These are phyloP conservation scores for Tribolium freemani DNA, from an alignment of 2,888 invertebrate genomes.

Conservation along the genomic window DNA sequence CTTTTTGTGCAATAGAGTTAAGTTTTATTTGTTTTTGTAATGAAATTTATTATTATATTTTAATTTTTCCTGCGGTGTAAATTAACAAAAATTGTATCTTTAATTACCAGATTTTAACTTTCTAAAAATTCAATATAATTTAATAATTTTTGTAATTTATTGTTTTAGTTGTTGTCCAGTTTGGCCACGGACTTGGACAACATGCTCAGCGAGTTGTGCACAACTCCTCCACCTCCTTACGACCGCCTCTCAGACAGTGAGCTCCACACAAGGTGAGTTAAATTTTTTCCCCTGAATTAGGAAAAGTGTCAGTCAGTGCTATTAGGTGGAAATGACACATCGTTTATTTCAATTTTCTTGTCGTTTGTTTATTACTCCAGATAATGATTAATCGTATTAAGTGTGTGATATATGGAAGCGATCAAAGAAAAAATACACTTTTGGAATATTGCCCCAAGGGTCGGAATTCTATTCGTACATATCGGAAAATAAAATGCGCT, in stretches of 20 bases:
- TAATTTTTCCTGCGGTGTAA: too few relatives aligned
- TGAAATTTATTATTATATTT: too few relatives aligned
- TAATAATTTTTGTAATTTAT: background rate
- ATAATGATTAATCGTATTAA: conserved; percentile 39
- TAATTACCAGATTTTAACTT: too few relatives aligned
- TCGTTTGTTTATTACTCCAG: conserved; percentile 15
- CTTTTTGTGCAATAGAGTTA: too few relatives aligned
- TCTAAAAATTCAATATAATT: too few relatives aligned
- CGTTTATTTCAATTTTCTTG: conserved; percentile 45
- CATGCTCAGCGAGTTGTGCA: conserved; percentile 87
- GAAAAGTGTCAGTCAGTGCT: conserved; percentile 39
- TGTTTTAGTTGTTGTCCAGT: conserved; percentile 82
- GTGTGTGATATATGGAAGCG: conserved; percentile 13
- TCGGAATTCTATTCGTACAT: conserved; percentile 48
- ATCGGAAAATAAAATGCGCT: conserved; percentile 50
- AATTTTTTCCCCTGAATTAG: conserved; percentile 25
- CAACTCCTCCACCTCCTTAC: conserved; percentile 71
- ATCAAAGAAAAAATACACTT: conserved; percentile 44
- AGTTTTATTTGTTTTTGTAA: too few relatives aligned
- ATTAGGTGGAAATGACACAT: conserved; percentile 41
- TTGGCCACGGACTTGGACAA: conserved; percentile 88
- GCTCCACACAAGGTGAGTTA: conserved; percentile 57
- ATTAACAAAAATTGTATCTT: too few relatives aligned
- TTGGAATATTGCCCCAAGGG: conserved; percentile 42
- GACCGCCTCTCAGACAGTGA: conserved; percentile 60